Conservation (phyloP, 92 coral and sea anemone species). For the Epizoanthus rinbou region DNA sequence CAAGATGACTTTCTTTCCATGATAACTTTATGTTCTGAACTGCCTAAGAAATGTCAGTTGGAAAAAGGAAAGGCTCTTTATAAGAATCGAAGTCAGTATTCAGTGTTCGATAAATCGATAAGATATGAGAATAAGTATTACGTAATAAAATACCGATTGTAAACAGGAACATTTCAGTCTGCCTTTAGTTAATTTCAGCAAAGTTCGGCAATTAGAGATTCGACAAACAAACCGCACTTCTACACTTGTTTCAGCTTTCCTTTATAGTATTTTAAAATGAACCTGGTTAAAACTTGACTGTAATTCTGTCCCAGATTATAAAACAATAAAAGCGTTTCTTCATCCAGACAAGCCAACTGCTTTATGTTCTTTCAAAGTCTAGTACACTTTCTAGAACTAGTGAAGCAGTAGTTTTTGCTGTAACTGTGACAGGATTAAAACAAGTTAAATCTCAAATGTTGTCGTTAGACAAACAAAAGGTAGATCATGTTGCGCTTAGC, state of each 20-base stretch:
- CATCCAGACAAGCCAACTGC: neutral
- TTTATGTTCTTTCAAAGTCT: neutral
- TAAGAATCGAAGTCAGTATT: neutral
- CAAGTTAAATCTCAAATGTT: constrained; percentile 25
- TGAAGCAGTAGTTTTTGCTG: neutral
- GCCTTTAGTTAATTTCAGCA: neutral
- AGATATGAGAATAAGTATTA: neutral
- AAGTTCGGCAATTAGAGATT: neutral
- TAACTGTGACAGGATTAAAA: constrained; percentile 20
- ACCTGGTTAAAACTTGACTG: too few species aligned
- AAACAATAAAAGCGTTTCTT: neutral
- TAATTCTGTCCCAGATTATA: neutral
- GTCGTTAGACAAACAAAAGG: constrained; percentile 20
- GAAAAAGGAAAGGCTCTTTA: neutral
- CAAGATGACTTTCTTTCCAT: neutral
- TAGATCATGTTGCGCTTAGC: constrained; percentile 27
- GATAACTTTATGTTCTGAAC: neutral
- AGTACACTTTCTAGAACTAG: neutral
- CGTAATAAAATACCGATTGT: neutral
- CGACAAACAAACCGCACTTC: neutral
- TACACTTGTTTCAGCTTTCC: neutral
- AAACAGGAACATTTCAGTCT: neutral
- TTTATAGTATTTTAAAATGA: too few species aligned
- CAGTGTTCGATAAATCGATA: neutral
- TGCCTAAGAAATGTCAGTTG: neutral